Percentiles rank a stretch among this genome's conserved stretches.
Evolutionary conservation across 2,888 invertebrate species (phyloP).

Genomic region (Stegana nigrithorax): DNA sequence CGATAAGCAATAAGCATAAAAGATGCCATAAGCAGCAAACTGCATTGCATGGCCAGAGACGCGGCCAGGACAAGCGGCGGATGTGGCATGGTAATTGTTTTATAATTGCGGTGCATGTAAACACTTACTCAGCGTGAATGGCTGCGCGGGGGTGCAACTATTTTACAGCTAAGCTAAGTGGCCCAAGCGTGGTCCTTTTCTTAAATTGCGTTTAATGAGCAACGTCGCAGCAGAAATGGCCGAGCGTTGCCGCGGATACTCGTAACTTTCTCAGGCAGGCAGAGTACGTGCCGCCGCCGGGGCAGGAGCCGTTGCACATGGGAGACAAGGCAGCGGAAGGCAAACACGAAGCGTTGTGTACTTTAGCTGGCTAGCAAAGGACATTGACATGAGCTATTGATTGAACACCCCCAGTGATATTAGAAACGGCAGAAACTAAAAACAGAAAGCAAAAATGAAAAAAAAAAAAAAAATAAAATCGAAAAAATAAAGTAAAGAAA

Average conservation of each 20-base stretch:
- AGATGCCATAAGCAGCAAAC: no score
- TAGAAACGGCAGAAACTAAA: no score
- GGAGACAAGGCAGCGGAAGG: slow-evolving; percentile 4
- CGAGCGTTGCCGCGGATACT: not conserved
- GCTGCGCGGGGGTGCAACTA: not conserved
- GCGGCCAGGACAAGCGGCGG: no score
- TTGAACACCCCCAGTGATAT: no score
- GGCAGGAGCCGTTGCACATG: not conserved
- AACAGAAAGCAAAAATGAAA: no score
- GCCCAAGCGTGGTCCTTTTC: no score
- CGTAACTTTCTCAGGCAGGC: slow-evolving; percentile 23
- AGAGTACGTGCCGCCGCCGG: no score
- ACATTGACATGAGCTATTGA: slow-evolving; percentile 54
- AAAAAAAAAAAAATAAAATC: no score
- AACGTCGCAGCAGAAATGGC: not conserved
- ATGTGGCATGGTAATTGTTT: slow-evolving; percentile 44
- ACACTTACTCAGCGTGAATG: slow-evolving; percentile 37
- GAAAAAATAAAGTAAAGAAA: no score
- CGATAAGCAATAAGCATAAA: no score
- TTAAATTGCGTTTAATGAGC: slow-evolving; percentile 48
- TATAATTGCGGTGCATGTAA: slow-evolving; percentile 49
- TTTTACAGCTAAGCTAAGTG: no score
- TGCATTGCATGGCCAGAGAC: no score
- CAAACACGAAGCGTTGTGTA: not conserved
- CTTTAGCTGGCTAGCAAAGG: slow-evolving; percentile 49